Evolutionary conservation across 2,113 vertebrate genomes (phyloP).

Genomic region (Miniopterus natalensis): DNA sequence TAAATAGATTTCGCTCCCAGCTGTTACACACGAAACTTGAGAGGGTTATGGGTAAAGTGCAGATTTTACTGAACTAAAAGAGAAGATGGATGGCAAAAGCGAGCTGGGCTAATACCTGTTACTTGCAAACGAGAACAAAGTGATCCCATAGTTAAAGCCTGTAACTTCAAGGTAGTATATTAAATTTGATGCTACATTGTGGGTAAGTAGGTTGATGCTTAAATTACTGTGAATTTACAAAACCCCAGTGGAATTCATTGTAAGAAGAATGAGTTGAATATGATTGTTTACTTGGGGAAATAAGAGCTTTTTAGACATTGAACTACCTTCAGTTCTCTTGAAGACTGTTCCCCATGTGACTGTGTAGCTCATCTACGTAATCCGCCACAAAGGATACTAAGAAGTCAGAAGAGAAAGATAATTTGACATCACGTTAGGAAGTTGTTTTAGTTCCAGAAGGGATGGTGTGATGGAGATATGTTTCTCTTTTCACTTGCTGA

Average conservation of each 20-base stretch:
- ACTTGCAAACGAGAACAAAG: conserved; percentile 60
- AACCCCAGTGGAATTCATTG: conserved; percentile 65
- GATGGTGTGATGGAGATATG: conserved; percentile 3
- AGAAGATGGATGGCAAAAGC: conserved; percentile 46
- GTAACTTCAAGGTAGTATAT: conserved; percentile 65
- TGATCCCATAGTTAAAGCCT: conserved; percentile 63
- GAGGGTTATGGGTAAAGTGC: conserved; percentile 51
- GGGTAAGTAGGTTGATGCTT: conserved; percentile 71
- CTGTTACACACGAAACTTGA: conserved; percentile 51
- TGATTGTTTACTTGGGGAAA: conserved; percentile 77
- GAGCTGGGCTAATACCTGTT: conserved; percentile 57
- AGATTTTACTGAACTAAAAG: conserved; percentile 35
- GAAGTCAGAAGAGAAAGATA: conserved; percentile 69
- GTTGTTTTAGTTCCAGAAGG: conserved; percentile 69
- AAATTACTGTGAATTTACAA: conserved; percentile 77
- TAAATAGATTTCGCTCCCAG: neutral
- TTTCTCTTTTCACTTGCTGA: conserved; percentile 45
- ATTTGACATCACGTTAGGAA: conserved; percentile 76
- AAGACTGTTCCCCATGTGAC: conserved; percentile 65
- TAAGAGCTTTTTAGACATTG: conserved; percentile 69
- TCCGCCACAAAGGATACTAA: conserved; percentile 69
- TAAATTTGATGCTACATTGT: conserved; percentile 74
- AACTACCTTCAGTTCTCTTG: conserved; percentile 73
- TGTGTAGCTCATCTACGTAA: conserved; percentile 74
- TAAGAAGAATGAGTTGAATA: conserved; percentile 67